These are phyloP conservation scores for Cremastobaeus sp. DNA, from an alignment of 2,888 invertebrate species.

Conservation along the genomic window DNA sequence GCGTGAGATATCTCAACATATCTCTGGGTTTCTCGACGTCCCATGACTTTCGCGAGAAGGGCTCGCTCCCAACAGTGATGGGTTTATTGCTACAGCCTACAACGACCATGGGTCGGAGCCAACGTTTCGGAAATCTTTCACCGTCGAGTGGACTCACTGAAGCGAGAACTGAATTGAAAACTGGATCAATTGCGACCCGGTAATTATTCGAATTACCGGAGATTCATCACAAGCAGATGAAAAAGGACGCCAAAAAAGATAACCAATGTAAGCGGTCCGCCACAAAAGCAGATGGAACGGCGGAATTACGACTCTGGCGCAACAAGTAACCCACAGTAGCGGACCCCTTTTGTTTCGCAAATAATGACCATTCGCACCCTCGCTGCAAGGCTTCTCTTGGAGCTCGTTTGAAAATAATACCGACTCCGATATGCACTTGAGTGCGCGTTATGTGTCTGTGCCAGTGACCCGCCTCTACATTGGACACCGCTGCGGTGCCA, in stretches of 20 bases:
- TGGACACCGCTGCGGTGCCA: background rate
- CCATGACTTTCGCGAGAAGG: slow-evolving; percentile 48
- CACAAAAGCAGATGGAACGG: slow-evolving; percentile 1
- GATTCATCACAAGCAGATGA: no score
- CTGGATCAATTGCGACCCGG: no score
- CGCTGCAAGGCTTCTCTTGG: slow-evolving; percentile 45
- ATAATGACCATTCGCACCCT: slow-evolving; percentile 60
- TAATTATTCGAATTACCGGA: no score
- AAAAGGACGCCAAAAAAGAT: no score
- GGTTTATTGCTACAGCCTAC: slow-evolving; percentile 26
- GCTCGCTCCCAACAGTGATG: slow-evolving; percentile 31
- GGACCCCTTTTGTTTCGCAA: slow-evolving; percentile 51
- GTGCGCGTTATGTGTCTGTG: background rate
- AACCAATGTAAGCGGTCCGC: background rate
- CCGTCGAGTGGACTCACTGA: background rate
- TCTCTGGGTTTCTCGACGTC: slow-evolving; percentile 38
- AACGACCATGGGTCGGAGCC: slow-evolving; percentile 7
- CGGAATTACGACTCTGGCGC: slow-evolving; percentile 23
- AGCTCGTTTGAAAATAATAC: slow-evolving; percentile 60
- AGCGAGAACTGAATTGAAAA: background rate
- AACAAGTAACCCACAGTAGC: slow-evolving; percentile 56
- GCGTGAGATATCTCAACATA: slow-evolving; percentile 42
- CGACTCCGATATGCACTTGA: slow-evolving; percentile 9
- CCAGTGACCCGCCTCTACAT: background rate
- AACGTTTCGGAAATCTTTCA: background rate